Conservation (phyloP, 2,888 invertebrate genomes). For the Morpho achilles region DNA sequence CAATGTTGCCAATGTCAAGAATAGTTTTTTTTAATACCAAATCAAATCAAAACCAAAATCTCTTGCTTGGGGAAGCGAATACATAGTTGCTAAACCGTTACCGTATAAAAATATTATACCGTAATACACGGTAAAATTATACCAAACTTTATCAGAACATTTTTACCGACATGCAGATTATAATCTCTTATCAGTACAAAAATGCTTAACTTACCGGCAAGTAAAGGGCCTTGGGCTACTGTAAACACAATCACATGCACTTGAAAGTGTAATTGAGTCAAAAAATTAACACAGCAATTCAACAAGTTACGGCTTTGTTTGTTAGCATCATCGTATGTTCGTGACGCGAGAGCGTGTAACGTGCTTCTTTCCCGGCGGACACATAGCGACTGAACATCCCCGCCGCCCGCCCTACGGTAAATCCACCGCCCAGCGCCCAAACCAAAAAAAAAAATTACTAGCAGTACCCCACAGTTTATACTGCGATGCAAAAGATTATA, state of each 20-base stretch:
- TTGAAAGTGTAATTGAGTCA: constrained; percentile 6
- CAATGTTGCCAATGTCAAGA: too few species aligned
- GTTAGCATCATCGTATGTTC: constrained; percentile 12
- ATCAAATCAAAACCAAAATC: too few species aligned
- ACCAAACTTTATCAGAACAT: too few species aligned
- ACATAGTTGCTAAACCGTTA: too few species aligned
- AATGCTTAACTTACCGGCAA: constrained; percentile 13
- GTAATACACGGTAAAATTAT: too few species aligned
- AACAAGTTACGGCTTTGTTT: constrained; percentile 9
- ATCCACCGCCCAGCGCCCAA: constrained; percentile 53
- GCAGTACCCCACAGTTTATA: too few species aligned
- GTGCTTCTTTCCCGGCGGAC: constrained; percentile 42
- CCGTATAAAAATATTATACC: too few species aligned
- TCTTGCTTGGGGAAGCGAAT: too few species aligned
- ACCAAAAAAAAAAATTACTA: too few species aligned
- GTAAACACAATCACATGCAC: constrained; percentile 17
- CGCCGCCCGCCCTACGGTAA: constrained; percentile 61
- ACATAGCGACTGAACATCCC: constrained; percentile 58
- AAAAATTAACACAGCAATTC: constrained; percentile 17
- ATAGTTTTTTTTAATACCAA: too few species aligned
- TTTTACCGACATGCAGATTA: constrained; percentile 12
- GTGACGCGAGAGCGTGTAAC: constrained; percentile 27
- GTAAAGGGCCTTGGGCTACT: constrained; percentile 6
- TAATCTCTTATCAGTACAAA: constrained; percentile 11
- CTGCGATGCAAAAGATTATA: too few species aligned